Percentiles rank a stretch among this genome's conserved stretches.
Conservation (phyloP, 2,113 vertebrate species). For the Hyperopisus bebe region DNA sequence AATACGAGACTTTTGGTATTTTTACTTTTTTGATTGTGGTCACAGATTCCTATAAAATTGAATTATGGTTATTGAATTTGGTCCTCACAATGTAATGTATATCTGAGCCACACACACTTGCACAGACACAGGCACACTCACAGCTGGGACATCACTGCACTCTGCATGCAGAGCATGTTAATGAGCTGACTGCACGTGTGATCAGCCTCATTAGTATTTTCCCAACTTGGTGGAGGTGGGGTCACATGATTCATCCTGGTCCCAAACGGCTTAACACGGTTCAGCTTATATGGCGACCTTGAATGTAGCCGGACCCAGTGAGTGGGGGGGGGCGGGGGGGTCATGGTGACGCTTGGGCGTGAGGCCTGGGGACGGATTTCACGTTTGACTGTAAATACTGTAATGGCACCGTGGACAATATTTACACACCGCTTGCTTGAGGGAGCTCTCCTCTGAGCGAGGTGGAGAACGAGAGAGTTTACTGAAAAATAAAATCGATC, state of each 20-base stretch:
- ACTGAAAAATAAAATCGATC: constrained; percentile 99
- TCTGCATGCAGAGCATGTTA: neutral
- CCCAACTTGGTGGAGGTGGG: neutral
- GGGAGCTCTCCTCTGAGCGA: constrained; percentile 23
- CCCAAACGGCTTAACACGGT: neutral
- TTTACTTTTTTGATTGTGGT: too few relatives aligned
- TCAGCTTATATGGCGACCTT: neutral
- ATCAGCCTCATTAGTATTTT: constrained; percentile 3
- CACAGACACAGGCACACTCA: neutral
- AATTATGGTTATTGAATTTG: too few relatives aligned
- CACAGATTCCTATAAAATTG: too few relatives aligned
- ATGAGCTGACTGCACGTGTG: neutral
- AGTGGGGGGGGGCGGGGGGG: neutral
- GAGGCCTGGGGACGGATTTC: neutral
- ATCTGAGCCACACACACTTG: neutral
- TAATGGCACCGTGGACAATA: constrained; percentile 42
- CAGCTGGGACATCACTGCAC: neutral
- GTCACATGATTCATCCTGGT: neutral
- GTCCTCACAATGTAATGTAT: too few relatives aligned
- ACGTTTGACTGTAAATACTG: constrained; percentile 42
- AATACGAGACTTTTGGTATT: too few relatives aligned
- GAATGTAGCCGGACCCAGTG: neutral
- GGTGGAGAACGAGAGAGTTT: constrained; percentile 70
- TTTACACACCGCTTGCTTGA: constrained; percentile 44
- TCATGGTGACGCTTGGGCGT: constrained; percentile 34